Base-by-base conservation (phyloP, 2,888 invertebrate genomes). In the Orgyia antiqua region DNA sequence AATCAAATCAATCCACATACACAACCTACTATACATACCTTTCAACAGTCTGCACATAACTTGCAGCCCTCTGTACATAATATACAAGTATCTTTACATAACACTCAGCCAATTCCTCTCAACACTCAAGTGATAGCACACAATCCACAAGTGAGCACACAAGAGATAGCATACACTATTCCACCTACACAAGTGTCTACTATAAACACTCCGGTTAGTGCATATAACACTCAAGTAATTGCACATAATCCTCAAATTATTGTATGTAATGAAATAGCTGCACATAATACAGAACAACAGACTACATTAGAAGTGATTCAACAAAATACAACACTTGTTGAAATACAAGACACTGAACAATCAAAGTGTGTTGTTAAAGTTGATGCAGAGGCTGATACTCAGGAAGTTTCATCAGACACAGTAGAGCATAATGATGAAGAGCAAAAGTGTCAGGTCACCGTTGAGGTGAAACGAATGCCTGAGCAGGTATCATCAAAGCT, bases 161-260 rank as follows among this genome's bases (percentile, higher is more conserved):
- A n/a, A n/a, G n/a, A n/a, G n/a, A n/a, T n/a, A n/a, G n/a, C n/a
- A n/a, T n/a, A n/a, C 8, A 19, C 4, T 19, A 5, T n/a, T 6
- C 19, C 6, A 6, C 19, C 6, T 19, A 7, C n/a, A 8, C 19
- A 19, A 7, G n/a, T 9, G 2, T 9, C n/a, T 20, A 9, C 9
- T n/a, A 20, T 20, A n/a, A 2, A 20, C 20, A 20, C 4, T 20
- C 20, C n/a, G 9, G 1, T 2, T 20, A 20, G 9, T 20, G 9
- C 9, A 5, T 9, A 20, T n/a, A 20, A 20, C 20, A 23, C 10
- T 23, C 23, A 23, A 10, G 2, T 9, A 4, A 23, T 10, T 26
- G 39, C 35, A 20, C 42, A 42, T 26, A 42, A 37, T 29, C 15
- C 10, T 15, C 23, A 35, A 9, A n/a, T 27, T 4, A 29, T 4